Evolutionary conservation across 1,140 invertebrate species (phyloP).

Genomic region (Geopemphigus sp.): DNA sequence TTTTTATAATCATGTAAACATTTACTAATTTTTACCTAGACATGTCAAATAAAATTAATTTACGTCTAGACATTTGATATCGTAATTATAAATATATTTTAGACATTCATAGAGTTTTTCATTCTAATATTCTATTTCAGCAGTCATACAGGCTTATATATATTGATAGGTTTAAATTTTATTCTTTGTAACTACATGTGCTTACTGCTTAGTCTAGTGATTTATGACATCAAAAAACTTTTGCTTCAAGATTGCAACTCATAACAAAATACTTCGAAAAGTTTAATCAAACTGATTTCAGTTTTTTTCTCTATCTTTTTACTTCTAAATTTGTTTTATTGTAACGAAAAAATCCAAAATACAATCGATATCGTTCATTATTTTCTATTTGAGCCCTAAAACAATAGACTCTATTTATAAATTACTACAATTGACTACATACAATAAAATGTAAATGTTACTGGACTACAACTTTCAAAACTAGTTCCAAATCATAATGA

Average conservation of each 20-base stretch:
- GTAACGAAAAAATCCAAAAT: neutral
- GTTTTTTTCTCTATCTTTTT: neutral
- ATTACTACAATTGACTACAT: too few relatives aligned
- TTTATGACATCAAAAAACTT: conserved; percentile 4
- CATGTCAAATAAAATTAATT: neutral
- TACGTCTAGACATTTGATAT: neutral
- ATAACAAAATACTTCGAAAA: too few relatives aligned
- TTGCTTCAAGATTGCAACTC: neutral
- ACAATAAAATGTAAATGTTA: too few relatives aligned
- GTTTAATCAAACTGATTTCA: conserved; percentile 3
- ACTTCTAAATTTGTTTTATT: neutral
- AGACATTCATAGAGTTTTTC: too few relatives aligned
- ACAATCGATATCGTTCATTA: too few relatives aligned
- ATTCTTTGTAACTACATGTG: neutral
- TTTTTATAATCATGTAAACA: neutral
- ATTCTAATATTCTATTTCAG: too few relatives aligned
- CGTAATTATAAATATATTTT: neutral
- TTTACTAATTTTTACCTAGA: conserved; percentile 4
- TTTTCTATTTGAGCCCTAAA: too few relatives aligned
- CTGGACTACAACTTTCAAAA: too few relatives aligned
- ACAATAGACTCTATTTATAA: too few relatives aligned
- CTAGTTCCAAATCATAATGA: too few relatives aligned
- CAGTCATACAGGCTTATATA: too few relatives aligned
- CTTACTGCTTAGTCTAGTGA: neutral
- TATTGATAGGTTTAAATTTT: neutral